Evolutionary conservation across 1,140 invertebrate genomes (phyloP), one percentile per base, ranked within the genome.

Genomic region (Drosophila sp.): DNA sequence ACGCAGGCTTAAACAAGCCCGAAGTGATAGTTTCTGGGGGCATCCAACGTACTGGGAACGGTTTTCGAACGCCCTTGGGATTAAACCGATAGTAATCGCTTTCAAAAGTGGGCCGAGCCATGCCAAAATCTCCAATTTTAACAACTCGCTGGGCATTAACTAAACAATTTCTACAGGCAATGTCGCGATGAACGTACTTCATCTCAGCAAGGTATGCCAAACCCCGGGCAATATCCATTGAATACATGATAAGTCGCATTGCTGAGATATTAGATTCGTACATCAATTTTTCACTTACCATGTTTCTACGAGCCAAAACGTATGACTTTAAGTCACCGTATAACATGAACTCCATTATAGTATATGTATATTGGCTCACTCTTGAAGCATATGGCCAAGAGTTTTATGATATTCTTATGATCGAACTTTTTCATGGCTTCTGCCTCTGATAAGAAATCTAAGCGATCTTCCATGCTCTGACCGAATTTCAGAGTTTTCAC

Each of bases 21-120:
- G 96, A 92, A 0, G 93, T 94, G 2, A 98, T 90, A 58, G 95
- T 96, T 92, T 98, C 97, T 0, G 96, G 96, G 1, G 97, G 95
- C 98, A 99, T 98, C 98, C 98, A 99, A 80, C 97, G 93, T 11
- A 99, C 97, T n/a, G n/a, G n/a, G n/a, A n/a, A 99, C 97, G 82
- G 67, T 40, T 82, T 82, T 55, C 98, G 91, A 93, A 98, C 96
- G 11, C 96, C 97, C 91, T 96, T 96, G 29, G 97, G 94, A 84
- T 95, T 97, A 76, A 98, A 97, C 69, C 95, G 94, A 85, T 97
- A 97, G 91, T 98, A 98, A 89, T 98, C 97, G 65, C 96, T 96
- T 76, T 97, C 97, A 91, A 96, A 97, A 91, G 97, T 96, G 3
- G 96, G 95, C 30, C 97, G 93, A 4, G 97, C 96, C 97, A 98